These are phyloP conservation scores for Lagopus leucura DNA, from an alignment of 2,113 vertebrate genomes.

Conservation along the genomic window DNA sequence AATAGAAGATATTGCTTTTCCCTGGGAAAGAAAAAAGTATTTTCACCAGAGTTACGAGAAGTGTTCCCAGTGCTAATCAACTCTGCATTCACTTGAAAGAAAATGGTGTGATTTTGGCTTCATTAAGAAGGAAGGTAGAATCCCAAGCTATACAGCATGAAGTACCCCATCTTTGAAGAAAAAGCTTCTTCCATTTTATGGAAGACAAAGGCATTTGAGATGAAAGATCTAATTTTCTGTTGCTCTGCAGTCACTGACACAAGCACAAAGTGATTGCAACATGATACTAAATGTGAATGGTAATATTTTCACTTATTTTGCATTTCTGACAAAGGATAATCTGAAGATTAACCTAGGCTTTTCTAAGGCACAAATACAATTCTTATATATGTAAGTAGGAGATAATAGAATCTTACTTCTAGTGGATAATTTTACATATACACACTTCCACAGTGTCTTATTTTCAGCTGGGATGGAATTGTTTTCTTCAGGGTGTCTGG, in stretches of 20 bases:
- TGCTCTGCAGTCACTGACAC: not conserved
- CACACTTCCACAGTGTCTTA: not conserved
- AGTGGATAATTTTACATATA: not conserved
- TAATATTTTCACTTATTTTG: constrained; percentile 31
- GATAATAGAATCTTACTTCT: not conserved
- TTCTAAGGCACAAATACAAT: not conserved
- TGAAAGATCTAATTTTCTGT: constrained; percentile 30
- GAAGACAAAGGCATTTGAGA: constrained; percentile 34
- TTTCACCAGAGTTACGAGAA: not conserved
- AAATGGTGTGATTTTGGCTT: not conserved
- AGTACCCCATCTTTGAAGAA: not conserved
- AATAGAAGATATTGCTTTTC: not conserved
- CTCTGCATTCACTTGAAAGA: not conserved
- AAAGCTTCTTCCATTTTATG: constrained; percentile 18
- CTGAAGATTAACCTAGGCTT: constrained; percentile 26
- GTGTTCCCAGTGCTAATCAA: not conserved
- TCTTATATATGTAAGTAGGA: constrained; percentile 1
- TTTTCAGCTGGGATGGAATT: too few relatives aligned
- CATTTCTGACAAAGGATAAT: constrained; percentile 10
- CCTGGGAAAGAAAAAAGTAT: not conserved
- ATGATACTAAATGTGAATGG: not conserved
- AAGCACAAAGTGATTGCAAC: constrained; percentile 12
- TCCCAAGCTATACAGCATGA: not conserved
- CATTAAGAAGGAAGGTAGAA: not conserved
- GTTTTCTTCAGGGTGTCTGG: too few relatives aligned